phyloP scores from a whole-genome alignment of 2,888 invertebrate species.

The Megalurothrips usitatus region DNA sequence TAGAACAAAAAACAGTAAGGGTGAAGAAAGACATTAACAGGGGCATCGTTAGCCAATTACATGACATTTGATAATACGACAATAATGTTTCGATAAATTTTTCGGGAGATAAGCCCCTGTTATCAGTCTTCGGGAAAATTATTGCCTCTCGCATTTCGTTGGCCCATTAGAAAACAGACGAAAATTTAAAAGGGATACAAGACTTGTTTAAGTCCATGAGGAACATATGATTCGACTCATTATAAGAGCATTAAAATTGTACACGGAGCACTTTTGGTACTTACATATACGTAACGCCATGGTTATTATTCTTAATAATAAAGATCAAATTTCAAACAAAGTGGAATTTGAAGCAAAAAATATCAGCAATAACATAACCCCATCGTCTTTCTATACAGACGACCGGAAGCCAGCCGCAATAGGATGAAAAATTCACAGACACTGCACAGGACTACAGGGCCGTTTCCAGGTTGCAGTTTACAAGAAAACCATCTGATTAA shows the following conservation, averaged over 20 bases:
- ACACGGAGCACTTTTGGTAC: not conserved
- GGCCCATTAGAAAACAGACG: not conserved
- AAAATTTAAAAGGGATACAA: not conserved
- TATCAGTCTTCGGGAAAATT: not conserved
- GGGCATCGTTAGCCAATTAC: not conserved
- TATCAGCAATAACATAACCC: not conserved
- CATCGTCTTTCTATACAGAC: not conserved
- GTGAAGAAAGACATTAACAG: not conserved
- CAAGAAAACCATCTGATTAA: too few relatives aligned
- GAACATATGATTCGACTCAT: not conserved
- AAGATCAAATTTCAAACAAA: not conserved
- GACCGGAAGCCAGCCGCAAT: not conserved
- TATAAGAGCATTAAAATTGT: not conserved
- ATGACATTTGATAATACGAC: not conserved
- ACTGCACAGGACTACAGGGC: too few relatives aligned
- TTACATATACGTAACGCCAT: conserved; percentile 4
- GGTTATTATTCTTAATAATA: not conserved
- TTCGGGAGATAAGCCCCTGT: not conserved
- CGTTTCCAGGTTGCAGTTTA: too few relatives aligned
- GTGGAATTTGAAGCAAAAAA: not conserved
- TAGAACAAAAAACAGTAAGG: not conserved
- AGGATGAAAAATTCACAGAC: too few relatives aligned
- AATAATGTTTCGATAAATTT: not conserved
- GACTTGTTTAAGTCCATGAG: not conserved
- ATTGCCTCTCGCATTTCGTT: not conserved